Base-by-base conservation (phyloP, 2,113 vertebrate genomes). In the Ceyx cyanopectus region DNA sequence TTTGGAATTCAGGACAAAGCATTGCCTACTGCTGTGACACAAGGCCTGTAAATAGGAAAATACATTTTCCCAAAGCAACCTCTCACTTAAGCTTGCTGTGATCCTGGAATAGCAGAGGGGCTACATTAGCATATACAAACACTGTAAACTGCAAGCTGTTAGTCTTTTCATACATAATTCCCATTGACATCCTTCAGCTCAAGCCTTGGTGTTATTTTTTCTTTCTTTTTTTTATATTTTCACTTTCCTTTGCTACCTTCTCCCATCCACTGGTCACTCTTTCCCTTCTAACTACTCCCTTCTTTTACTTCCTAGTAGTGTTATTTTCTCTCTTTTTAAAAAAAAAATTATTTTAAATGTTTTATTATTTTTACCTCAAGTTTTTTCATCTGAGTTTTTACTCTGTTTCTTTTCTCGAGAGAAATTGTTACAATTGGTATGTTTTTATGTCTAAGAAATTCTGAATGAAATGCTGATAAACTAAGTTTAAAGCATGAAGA, bases 1-100 rank as follows among this genome's bases (percentile, higher is more conserved):
- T 48, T 69, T 87, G 63, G 87, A 94, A 90, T 85, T 67, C 60
- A 70, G 29, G 30, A 29, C 77, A 73, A 76, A 76, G 24, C 72
- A n/a, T 69, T 85, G 78, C 89, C 70, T 66, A 93, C 75, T 2
- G 13, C 88, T 80, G 90, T 82, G 85, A 82, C 73, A 77, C 63
- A 87, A 87, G 70, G 67, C 75, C 82, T 85, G 82, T 43, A 54
- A 77, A 85, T 16, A 74, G n/a, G 34, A 82, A 91, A 87, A 87
- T 14, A 24, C 24, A 23, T 91, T 95, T 92, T 93, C 65, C 65
- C 51, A 63, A 69, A 87, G 46, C 29, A 80, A 41, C 13, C 32
- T 89, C 68, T 56, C 0, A 3, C 37, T 85, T 73, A 62, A 85
- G 54, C 37, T 80, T 82, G 45, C 18, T n/a, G 43, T 77, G 37